These are phyloP conservation scores for Megalonaias nervosa DNA, from an alignment of 1,140 invertebrate genomes.

Conservation along the genomic window DNA sequence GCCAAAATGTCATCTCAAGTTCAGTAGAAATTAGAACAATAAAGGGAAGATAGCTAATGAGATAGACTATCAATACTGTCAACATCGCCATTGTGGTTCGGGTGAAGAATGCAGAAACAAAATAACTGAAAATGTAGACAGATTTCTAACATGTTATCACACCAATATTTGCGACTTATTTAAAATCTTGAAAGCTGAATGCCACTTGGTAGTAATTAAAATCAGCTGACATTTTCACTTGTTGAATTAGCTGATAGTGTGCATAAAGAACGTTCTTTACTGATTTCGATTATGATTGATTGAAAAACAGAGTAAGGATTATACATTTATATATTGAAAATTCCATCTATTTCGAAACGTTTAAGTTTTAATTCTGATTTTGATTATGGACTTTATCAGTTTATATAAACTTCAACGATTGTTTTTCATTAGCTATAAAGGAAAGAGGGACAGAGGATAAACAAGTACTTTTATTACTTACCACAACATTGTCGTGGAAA, in stretches of 20 bases:
- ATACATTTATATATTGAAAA: too few species aligned
- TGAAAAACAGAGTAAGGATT: not conserved
- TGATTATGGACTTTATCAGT: not conserved
- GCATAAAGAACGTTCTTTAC: not conserved
- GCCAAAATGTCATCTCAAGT: slow-evolving; percentile 63
- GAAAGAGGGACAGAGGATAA: too few species aligned
- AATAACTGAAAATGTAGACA: slow-evolving; percentile 64
- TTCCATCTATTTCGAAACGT: too few species aligned
- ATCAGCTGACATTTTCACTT: not conserved
- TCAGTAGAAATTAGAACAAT: slow-evolving; percentile 69
- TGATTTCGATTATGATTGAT: not conserved
- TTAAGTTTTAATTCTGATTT: too few species aligned
- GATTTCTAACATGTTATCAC: not conserved
- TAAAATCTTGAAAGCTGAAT: not conserved
- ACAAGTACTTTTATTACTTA: slow-evolving; percentile 45
- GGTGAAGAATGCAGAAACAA: slow-evolving; percentile 72
- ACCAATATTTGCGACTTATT: not conserved
- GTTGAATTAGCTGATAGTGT: not conserved
- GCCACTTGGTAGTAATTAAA: not conserved
- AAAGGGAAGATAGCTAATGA: slow-evolving; percentile 72
- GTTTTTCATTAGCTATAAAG: not conserved
- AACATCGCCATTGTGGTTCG: slow-evolving; percentile 71
- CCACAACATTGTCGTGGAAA: slow-evolving; percentile 74
- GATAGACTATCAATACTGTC: slow-evolving; percentile 69
- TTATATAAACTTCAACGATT: not conserved